phyloP scores from a whole-genome alignment of 2,888 invertebrate species.

The Cinara cedri region DNA sequence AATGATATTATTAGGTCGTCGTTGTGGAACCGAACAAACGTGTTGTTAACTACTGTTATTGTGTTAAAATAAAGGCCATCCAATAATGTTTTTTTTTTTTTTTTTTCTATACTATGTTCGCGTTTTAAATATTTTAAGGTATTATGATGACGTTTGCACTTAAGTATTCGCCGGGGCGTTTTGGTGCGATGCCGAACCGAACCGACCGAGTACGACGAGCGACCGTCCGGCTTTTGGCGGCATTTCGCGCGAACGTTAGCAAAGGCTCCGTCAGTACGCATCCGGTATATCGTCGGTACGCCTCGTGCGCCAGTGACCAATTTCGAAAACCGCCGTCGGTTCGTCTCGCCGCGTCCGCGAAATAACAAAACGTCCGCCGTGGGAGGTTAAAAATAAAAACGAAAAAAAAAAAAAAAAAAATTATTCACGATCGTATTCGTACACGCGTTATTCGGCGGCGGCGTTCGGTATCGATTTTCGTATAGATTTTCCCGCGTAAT shows the following conservation, averaged over 20 bases:
- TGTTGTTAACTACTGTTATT: too few species aligned
- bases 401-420: too few species aligned
- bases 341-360: too few species aligned
- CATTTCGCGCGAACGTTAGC: constrained; percentile 36
- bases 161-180: neutral
- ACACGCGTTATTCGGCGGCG: too few species aligned
- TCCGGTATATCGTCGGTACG: constrained; percentile 47
- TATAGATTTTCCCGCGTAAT: neutral
- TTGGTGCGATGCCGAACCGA: neutral
- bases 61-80: neutral
- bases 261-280: constrained; percentile 53
- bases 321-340: neutral
- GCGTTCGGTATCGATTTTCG: too few species aligned
- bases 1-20: too few species aligned
- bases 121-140: too few species aligned
- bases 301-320: constrained; percentile 20
- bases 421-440: neutral
- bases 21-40: too few species aligned
- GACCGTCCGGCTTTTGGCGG: constrained; percentile 53
- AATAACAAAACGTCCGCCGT: too few species aligned
- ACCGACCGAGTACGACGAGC: constrained; percentile 43
- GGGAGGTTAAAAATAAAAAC: too few species aligned
- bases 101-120: too few species aligned
- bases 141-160: neutral
- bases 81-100: neutral